phyloP scores from a whole-genome alignment of 2,797 vertebrate genomes.

The Lindbergichthys nudifrons region DNA sequence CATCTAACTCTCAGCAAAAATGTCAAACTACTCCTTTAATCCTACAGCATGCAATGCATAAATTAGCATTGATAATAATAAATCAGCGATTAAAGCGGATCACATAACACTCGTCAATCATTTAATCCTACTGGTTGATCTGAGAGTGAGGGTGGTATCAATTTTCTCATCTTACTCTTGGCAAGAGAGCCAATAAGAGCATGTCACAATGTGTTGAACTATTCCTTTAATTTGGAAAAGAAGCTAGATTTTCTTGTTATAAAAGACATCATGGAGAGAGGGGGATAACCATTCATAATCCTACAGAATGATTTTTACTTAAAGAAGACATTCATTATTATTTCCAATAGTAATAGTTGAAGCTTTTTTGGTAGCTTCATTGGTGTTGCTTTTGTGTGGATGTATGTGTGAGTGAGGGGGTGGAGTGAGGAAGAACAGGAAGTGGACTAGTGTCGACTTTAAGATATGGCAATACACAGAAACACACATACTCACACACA shows the following conservation, averaged over 20 bases:
- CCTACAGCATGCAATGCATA: conserved; percentile 1
- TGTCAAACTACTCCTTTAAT: neutral
- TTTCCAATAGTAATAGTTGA: conserved; percentile 27
- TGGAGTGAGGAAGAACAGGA: conserved; percentile 56
- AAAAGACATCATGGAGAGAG: conserved; percentile 8
- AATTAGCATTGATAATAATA: neutral
- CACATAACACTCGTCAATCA: conserved; percentile 16
- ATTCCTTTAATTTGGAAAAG: neutral
- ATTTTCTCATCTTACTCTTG: neutral
- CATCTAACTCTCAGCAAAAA: conserved; percentile 3
- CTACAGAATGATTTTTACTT: conserved; percentile 31
- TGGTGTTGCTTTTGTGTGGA: conserved; percentile 34
- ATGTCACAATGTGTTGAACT: conserved; percentile 1
- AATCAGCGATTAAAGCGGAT: neutral
- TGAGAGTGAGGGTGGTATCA: conserved; percentile 1
- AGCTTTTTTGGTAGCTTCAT: conserved; percentile 25
- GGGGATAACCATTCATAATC: conserved; percentile 16
- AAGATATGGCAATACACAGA: conserved; percentile 66
- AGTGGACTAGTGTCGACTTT: conserved; percentile 67
- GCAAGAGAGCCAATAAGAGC: neutral
- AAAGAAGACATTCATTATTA: conserved; percentile 16
- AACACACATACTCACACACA: conserved; percentile 40
- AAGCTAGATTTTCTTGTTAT: neutral
- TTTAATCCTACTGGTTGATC: conserved; percentile 33
- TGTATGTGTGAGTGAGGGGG: conserved; percentile 23